A percentile compares a stretch with the other conserved stretches of the same genome.
Conservation (phyloP, 2,888 invertebrate species). For the Celastrina argiolus region DNA sequence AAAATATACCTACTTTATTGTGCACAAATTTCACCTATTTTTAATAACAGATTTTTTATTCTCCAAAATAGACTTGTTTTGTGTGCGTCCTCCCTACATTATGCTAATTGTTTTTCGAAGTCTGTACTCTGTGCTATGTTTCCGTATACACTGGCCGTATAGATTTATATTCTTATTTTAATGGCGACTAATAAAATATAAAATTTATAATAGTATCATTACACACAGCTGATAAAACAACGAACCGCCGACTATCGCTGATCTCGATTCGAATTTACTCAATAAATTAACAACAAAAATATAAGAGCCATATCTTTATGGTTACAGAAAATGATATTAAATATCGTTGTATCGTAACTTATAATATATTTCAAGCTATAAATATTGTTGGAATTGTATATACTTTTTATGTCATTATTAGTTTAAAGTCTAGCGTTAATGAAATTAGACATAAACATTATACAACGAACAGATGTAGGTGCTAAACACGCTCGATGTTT, state of each 20-base stretch:
- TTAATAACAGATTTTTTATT: too few relatives aligned
- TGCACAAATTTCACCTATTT: too few relatives aligned
- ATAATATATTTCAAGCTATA: too few relatives aligned
- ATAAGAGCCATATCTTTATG: not conserved
- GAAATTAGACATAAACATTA: too few relatives aligned
- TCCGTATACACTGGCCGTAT: not conserved
- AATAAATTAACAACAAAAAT: not conserved
- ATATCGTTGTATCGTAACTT: too few relatives aligned
- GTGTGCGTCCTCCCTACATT: constrained; percentile 2
- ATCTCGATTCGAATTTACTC: constrained; percentile 1
- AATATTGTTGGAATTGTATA: too few relatives aligned
- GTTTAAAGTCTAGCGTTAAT: too few relatives aligned
- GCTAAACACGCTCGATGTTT: too few relatives aligned
- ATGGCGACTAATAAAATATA: constrained; percentile 19
- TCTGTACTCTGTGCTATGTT: not conserved
- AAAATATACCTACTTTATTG: too few relatives aligned
- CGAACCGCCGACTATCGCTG: not conserved
- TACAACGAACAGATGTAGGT: too few relatives aligned
- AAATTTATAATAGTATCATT: constrained; percentile 12
- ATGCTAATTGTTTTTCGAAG: constrained; percentile 3
- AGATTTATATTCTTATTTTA: constrained; percentile 19
- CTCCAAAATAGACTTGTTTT: not conserved
- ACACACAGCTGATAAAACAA: constrained; percentile 12
- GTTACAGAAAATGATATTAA: not conserved
- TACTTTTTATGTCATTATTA: too few relatives aligned